Conservation (phyloP, 2,888 invertebrate genomes). For the Peribatodes rhomboidaria region DNA sequence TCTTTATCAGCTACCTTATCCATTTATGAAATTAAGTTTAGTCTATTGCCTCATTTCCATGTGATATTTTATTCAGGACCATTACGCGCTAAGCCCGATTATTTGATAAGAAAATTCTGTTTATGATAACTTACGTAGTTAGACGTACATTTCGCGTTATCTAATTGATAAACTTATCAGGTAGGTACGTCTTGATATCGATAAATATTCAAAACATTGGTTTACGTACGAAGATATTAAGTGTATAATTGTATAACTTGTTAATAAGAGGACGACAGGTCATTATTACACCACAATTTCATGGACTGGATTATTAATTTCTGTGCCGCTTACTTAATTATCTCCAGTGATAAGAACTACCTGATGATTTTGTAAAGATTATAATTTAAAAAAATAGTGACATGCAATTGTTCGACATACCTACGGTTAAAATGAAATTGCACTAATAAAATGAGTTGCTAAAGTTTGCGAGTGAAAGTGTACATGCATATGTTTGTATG, state of each 20-base stretch:
- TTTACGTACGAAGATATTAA: conserved; percentile 29
- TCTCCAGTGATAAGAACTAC: background rate
- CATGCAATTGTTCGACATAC: background rate
- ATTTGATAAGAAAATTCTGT: conserved; percentile 13
- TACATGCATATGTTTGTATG: too few relatives aligned
- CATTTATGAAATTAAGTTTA: background rate
- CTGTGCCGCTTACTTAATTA: background rate
- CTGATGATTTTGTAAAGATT: conserved; percentile 2
- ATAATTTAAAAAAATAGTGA: background rate
- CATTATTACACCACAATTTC: conserved; percentile 22
- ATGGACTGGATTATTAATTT: conserved; percentile 4
- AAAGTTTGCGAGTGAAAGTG: too few relatives aligned
- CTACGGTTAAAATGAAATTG: background rate
- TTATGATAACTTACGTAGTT: conserved; percentile 10
- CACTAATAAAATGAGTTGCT: too few relatives aligned
- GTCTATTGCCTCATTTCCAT: conserved; percentile 1
- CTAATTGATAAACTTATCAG: conserved; percentile 15
- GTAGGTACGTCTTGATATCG: conserved; percentile 5
- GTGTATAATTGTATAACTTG: conserved; percentile 22
- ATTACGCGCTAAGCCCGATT: conserved; percentile 13
- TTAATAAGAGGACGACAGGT: background rate
- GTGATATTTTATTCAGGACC: conserved; percentile 3
- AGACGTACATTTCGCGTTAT: conserved; percentile 16
- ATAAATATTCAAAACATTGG: conserved; percentile 33
- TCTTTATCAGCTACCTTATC: background rate